Conservation (phyloP, 92 coral and sea anemone genomes). For the Zoanthus gigantus region DNA sequence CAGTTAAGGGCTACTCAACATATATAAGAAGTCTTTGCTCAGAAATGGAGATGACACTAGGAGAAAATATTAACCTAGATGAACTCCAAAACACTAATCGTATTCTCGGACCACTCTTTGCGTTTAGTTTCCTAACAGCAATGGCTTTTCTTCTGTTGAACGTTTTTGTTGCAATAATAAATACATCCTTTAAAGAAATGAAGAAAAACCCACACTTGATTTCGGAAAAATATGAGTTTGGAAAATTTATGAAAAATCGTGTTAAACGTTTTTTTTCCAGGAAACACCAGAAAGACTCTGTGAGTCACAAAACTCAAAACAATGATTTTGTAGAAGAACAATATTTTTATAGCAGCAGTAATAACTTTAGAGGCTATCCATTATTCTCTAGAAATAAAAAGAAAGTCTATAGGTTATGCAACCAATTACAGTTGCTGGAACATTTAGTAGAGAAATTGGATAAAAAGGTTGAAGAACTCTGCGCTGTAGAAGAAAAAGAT, state of each 20-base stretch:
- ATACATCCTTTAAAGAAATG: conserved; percentile 66
- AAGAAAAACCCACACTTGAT: conserved; percentile 45
- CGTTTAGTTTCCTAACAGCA: conserved; percentile 59
- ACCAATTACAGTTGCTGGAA: neutral
- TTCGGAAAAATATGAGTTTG: conserved; percentile 72
- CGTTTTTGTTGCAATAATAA: conserved; percentile 74
- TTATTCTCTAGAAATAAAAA: neutral
- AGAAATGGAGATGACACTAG: conserved; percentile 67
- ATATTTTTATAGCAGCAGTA: neutral
- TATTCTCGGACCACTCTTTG: conserved; percentile 67
- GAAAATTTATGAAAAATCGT: conserved; percentile 65
- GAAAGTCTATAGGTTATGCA: neutral
- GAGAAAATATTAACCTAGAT: conserved; percentile 49
- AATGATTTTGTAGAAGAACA: neutral
- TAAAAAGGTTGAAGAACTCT: neutral
- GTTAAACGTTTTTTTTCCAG: neutral
- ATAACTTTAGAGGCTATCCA: neutral
- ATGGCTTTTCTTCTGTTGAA: conserved; percentile 76
- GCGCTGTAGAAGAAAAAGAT: neutral
- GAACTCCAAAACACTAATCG: conserved; percentile 48
- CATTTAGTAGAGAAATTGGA: neutral
- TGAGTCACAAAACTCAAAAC: neutral
- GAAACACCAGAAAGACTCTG: neutral
- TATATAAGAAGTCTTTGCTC: conserved; percentile 48
- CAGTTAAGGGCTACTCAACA: conserved; percentile 57